These are phyloP conservation scores for Drosophila greeni DNA, from an alignment of 2,888 invertebrate genomes.

Conservation along the genomic window DNA sequence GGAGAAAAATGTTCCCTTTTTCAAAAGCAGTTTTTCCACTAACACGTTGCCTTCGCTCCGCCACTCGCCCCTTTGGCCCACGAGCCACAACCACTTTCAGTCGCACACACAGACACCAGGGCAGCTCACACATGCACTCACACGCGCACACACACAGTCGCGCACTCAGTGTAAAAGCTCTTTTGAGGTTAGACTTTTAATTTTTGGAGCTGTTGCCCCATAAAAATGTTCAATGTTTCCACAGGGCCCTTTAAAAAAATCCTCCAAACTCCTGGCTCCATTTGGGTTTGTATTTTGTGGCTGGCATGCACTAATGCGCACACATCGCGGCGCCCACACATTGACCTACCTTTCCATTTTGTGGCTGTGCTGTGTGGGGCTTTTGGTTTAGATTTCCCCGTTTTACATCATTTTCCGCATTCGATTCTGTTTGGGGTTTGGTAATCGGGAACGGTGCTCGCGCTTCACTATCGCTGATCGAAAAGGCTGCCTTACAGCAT, in stretches of 20 bases:
- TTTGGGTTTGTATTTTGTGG: conserved; percentile 24
- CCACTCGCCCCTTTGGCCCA: conserved; percentile 41
- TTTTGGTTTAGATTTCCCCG: conserved; percentile 54
- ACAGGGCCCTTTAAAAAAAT: conserved; percentile 45
- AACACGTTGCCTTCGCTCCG: conserved; percentile 47
- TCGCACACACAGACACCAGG: conserved; percentile 50
- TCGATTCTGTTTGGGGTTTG: conserved; percentile 51
- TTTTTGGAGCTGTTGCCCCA: conserved; percentile 36
- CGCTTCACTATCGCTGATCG: conserved; percentile 42
- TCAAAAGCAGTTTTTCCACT: conserved; percentile 74
- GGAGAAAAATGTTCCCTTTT: conserved; percentile 37
- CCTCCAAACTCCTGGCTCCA: conserved; percentile 29
- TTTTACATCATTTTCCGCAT: conserved; percentile 62
- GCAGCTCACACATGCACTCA: conserved; percentile 44
- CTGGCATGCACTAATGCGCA: conserved; percentile 46
- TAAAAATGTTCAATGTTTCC: conserved; percentile 65
- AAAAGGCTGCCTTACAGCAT: conserved; percentile 60
- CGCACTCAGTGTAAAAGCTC: conserved; percentile 51
- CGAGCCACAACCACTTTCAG: conserved; percentile 69
- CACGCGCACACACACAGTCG: conserved; percentile 18
- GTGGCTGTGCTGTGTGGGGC: conserved; percentile 64
- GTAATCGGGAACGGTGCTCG: conserved; percentile 44
- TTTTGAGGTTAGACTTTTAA: conserved; percentile 69
- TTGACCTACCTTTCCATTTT: conserved; percentile 79
- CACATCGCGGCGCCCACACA: conserved; percentile 61